phyloP scores from a whole-genome alignment of 2,113 vertebrate species.

The Tursiops truncatus region DNA sequence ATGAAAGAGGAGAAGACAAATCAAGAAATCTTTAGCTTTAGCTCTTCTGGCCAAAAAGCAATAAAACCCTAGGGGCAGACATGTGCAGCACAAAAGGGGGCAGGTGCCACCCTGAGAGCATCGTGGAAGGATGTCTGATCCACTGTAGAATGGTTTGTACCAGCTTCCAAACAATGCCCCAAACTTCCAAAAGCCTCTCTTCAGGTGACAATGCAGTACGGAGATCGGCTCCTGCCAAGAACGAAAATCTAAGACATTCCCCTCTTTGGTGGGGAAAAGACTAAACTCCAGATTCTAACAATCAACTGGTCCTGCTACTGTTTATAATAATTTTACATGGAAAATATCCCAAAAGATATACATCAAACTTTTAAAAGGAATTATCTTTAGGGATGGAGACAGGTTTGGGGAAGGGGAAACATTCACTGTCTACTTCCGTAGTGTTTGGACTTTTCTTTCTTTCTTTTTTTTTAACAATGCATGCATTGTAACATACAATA shows the following conservation, averaged over 20 bases:
- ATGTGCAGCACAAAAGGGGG: neutral
- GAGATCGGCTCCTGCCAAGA: neutral
- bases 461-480: neutral
- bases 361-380: slow-evolving; percentile 8
- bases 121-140: neutral
- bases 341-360: neutral
- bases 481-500: neutral
- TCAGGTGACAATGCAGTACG: neutral
- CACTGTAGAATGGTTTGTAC: neutral
- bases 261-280: neutral
- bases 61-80: neutral
- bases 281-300: neutral
- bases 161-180: neutral
- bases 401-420: neutral
- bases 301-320: neutral
- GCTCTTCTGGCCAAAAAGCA: neutral
- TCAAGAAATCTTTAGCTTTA: neutral
- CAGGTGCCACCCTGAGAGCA: neutral
- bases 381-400: neutral
- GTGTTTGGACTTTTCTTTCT: neutral
- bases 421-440: neutral
- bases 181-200: neutral
- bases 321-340: neutral
- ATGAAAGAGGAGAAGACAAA: neutral
- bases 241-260: neutral